phyloP scores from a whole-genome alignment of 2,797 vertebrate genomes.

The Bradypodion pumilum region DNA sequence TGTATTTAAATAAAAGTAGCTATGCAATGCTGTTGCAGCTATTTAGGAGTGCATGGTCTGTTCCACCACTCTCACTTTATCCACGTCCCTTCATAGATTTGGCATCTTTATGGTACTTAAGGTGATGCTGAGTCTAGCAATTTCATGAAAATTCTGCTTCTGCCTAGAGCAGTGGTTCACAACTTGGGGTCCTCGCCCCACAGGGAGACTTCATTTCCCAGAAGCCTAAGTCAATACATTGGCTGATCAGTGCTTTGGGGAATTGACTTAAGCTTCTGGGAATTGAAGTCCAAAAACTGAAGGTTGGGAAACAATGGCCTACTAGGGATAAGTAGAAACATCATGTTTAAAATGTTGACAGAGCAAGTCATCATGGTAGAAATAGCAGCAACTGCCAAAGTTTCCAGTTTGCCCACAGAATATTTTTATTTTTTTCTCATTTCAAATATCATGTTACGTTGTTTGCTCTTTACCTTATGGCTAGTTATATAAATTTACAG shows the following conservation, averaged over 20 bases:
- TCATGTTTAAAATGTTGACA: constrained; percentile 45
- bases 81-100: constrained; percentile 22
- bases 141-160: constrained; percentile 49
- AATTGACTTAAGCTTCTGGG: too few species aligned
- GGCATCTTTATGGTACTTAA: constrained; percentile 10
- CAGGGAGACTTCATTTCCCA: too few species aligned
- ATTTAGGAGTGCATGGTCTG: constrained; percentile 16
- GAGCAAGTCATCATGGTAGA: constrained; percentile 35
- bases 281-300: too few species aligned
- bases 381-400: constrained; percentile 28
- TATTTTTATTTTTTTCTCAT: constrained; percentile 58
- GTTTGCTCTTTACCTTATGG: constrained; percentile 41
- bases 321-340: constrained; percentile 53
- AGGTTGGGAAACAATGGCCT: too few species aligned
- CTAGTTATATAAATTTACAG: constrained; percentile 51
- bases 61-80: constrained; percentile 28
- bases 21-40: constrained; percentile 33
- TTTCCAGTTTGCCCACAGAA: constrained; percentile 59
- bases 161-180: too few species aligned
- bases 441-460: constrained; percentile 70
- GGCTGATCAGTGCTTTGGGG: too few species aligned
- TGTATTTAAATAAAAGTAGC: constrained; percentile 38
- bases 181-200: too few species aligned
- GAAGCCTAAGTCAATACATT: too few species aligned
- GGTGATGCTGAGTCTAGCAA: constrained; percentile 7